Evolutionary conservation across 2,113 vertebrate species (phyloP), one percentile per base, ranked within the genome.

Genomic region (Menura novaehollandiae): DNA sequence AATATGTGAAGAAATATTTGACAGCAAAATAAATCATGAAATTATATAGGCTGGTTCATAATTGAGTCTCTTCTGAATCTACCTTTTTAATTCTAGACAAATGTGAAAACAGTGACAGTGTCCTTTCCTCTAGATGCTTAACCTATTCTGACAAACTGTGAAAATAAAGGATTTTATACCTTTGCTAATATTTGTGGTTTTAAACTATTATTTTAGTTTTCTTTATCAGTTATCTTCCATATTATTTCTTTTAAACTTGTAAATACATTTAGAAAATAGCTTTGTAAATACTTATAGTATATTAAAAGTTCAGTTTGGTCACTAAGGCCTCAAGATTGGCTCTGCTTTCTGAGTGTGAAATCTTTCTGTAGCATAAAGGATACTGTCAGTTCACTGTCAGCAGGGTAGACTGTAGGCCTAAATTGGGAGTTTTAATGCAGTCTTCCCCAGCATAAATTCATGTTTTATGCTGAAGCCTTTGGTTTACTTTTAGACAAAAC

Each of bases 61-160:
- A 97, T 98, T 98, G 98, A 98, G 98, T 98, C 98, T 98, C 98
- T 98, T 96, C 97, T 91, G 78, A 93, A 97, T 96, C 97, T 98
- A 97, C 97, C 98, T 98, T 98, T 97, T 95, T 94, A 73, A 93
- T 92, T 89, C 51, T 83, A 97, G 95, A 97, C 97, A 98, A 97
- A 98, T 98, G 98, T 98, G 98, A 98, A 98, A 96, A 86, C 96
- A 96, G 96, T 96, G 97, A 96, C 96, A 89, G 95, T 93, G 79
- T 97, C 96, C 97, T 97, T 98, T 96, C 89, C 95, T 97, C 41
- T 89, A 91, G 77, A 95, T 96, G 79, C 97, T 95, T 96, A 97
- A 95, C 85, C 96, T 97, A 88, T 97, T 96, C 93, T 92, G 97
- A 97, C 96, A 98, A 98, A 98, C 98, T 98, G 98, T 98, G 98